Evolutionary conservation across 2,888 invertebrate species (phyloP).

Genomic region (Polydesmus complanatus): DNA sequence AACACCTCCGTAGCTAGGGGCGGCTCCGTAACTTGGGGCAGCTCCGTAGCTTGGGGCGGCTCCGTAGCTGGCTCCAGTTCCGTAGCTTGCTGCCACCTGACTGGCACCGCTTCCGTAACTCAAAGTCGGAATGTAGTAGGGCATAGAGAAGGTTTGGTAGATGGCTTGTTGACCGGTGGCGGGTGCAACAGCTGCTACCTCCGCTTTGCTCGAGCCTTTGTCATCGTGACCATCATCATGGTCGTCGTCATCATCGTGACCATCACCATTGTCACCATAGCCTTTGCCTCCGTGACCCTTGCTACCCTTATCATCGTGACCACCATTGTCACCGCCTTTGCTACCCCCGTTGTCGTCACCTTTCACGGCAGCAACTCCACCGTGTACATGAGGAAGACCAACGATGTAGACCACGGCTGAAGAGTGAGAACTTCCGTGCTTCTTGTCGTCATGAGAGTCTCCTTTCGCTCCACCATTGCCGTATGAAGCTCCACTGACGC

Average conservation of each 20-base stretch:
- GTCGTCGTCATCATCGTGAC: slow-evolving; percentile 3
- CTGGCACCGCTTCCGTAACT: not conserved
- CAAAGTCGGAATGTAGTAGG: not conserved
- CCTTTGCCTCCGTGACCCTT: slow-evolving; percentile 4
- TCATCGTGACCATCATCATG: slow-evolving; percentile 7
- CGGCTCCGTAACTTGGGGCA: not conserved
- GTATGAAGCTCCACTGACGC: not conserved
- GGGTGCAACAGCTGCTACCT: not conserved
- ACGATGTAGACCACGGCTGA: slow-evolving; percentile 11
- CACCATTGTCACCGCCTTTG: not conserved
- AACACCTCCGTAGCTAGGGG: not conserved
- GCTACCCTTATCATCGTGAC: slow-evolving; percentile 8
- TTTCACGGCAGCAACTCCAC: not conserved
- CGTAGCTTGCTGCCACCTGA: not conserved
- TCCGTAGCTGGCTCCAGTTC: slow-evolving; percentile 4
- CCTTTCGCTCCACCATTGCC: not conserved
- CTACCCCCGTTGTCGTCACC: not conserved
- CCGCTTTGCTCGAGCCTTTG: slow-evolving; percentile 1
- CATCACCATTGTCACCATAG: slow-evolving; percentile 1
- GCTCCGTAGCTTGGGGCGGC: not conserved
- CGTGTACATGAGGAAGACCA: not conserved
- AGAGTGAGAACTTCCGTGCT: slow-evolving; percentile 3
- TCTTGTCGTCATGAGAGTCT: not conserved
- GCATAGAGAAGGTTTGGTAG: not conserved
- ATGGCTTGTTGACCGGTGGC: not conserved